Base-by-base conservation (phyloP, 1,140 invertebrate species). In the Oedothorax gibbosus region DNA sequence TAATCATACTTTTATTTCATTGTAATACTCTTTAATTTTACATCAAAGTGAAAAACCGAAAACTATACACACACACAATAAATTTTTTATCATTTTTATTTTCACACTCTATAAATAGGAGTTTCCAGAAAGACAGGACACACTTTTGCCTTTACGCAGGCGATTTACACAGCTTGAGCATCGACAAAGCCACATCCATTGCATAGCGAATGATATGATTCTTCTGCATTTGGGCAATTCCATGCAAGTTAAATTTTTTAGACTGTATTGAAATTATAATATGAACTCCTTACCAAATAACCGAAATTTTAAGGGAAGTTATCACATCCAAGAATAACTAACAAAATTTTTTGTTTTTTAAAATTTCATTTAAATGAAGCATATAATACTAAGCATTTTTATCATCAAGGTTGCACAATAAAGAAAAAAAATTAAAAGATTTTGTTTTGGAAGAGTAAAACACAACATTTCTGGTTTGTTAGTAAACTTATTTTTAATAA, bases 41-140 rank as follows among this genome's bases (percentile, higher is more conserved):
- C 81, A 84, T 57, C 71, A 76, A 84, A 66, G 81, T 82, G 81
- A 84, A 84, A 84, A 75, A 75, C 81, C 66, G 51, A 84, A 84
- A 65, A 75, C 60, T 84, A 84, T 57, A 84, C 81, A 84, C 60
- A 35, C 35, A 75, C 57, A 84, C 69, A 73, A 8, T 68, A 72
- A 83, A 73, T 20, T 66, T 60, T 35, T 35, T 35, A 35, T 35
- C 35, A 35, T 1, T 35, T 35, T 35, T 35, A 35, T 35, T 71
- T 77, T 84, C 76, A 73, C 81, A 73, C 81, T 75, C 81, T 84
- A 84, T 84, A 84, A 84, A 84, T 84, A 84, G 81, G 72, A 84
- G 81, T 64, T 57, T 84, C 76, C 35, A 73, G 71, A 75, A 84
- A 75, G 71, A 84, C 81, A 75, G 62, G 60, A 84, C 72, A 84